Conservation (phyloP, 2,888 invertebrate genomes). For the Nemurella pictetii region DNA sequence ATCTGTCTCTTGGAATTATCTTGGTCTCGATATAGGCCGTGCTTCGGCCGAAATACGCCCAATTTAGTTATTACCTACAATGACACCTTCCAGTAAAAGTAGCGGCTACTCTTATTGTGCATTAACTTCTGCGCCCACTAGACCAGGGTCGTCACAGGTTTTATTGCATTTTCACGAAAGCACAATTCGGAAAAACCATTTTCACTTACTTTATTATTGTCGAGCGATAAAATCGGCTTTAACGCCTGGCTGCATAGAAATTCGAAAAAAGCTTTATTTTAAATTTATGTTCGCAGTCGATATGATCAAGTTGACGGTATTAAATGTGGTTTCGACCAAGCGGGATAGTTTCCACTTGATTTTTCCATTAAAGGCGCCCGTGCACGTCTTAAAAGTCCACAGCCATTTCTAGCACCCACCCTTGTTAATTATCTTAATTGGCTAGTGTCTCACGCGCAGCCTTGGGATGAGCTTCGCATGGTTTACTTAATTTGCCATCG, state of each 20-base stretch:
- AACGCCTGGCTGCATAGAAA: background rate
- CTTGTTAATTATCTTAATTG: background rate
- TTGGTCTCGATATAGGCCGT: no score
- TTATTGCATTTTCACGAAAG: background rate
- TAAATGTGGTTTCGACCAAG: no score
- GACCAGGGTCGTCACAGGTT: background rate
- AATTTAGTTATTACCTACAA: no score
- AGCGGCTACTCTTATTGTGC: no score
- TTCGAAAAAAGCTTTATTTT: background rate
- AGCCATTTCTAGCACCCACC: background rate
- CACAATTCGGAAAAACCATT: background rate
- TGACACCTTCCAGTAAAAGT: no score
- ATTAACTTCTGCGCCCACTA: no score
- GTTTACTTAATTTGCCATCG: background rate
- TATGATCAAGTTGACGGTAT: background rate
- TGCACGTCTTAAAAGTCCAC: background rate
- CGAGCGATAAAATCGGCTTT: background rate
- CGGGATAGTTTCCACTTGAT: background rate
- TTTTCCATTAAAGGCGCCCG: background rate
- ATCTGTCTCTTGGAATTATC: no score
- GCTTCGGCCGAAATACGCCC: no score
- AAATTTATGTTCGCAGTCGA: background rate
- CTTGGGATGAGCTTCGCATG: background rate
- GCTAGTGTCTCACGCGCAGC: background rate
- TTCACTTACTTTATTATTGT: background rate